Evolutionary conservation across 2,113 vertebrate species (phyloP), one percentile per base, ranked within the genome.

Genomic region (Genyomyrus donnyi): DNA sequence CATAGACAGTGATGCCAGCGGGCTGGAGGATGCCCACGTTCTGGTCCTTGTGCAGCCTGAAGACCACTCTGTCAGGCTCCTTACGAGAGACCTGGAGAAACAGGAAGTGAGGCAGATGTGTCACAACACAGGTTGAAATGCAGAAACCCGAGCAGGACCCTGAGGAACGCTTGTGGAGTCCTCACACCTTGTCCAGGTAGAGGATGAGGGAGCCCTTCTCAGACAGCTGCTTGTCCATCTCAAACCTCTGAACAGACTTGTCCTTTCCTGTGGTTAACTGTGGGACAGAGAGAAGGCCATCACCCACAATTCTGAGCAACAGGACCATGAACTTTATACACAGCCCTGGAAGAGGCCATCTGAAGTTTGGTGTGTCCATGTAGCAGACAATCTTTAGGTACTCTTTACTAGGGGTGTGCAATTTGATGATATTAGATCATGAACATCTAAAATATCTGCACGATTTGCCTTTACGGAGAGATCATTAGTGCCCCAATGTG

Each of bases 151-250:
- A 31, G 10, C 6, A 46, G 24, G 2, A 49, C 17, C 1, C 0
- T 2, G 15, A 46, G 50, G 62, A 70, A 88, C 0, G 24, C 5
- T 15, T 45, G 6, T 24, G 86, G 27, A 87, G 35, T n/a, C 35
- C 9, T 45, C 42, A 3, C 84, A 97, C 97, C 95, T 96, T 97
- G 74, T 98, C 93, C 27, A 98, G 91, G 93, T 98, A 98, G 87
- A 98, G 93, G 93, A 98, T 93, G 88, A 98, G 93, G 0, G 97
- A 97, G 87, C 96, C 96, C 92, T 92, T 95, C 0, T 95, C 94
- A 0, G 94, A 94, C 35, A 93, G 87, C 0, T 0, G 91, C 4
- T 92, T 95, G 91, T 96, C 89, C 88, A 96, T 88, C 91, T 97
- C 96, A 24, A 94, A 97, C 90, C 95, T 97, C 85, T 97, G 91